A percentile compares a stretch with the other conserved stretches of the same genome.
Conservation (phyloP, 2,113 vertebrate genomes). For the Azemiops feae region DNA sequence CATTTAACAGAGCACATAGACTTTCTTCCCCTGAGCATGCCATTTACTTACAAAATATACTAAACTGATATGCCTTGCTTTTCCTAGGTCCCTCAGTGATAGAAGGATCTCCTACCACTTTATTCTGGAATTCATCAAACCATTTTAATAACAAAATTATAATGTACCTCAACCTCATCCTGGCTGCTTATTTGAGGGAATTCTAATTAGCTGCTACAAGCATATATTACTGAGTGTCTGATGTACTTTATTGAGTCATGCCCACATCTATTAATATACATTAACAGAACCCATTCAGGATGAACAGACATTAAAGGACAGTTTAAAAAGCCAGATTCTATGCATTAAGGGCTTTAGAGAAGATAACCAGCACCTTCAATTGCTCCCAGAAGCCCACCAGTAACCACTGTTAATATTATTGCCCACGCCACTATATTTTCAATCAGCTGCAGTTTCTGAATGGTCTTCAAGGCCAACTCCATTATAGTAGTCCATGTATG, state of each 20-base stretch:
- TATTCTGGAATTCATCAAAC: background rate
- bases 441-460: background rate
- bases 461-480: background rate
- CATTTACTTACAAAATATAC: background rate
- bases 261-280: background rate
- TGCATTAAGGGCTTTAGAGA: background rate
- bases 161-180: background rate
- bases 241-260: background rate
- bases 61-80: background rate
- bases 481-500: background rate
- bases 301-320: background rate
- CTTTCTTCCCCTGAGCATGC: background rate
- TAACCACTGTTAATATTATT: background rate
- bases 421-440: background rate
- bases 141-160: background rate
- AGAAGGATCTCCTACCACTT: background rate
- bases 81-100: background rate
- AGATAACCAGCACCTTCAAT: background rate
- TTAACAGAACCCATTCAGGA: background rate
- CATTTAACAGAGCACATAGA: background rate
- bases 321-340: background rate
- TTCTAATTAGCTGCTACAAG: background rate
- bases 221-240: background rate
- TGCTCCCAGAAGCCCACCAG: background rate
- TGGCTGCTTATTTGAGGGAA: background rate